Conservation (phyloP, 1,140 invertebrate species). For the Sycobia sp. region DNA sequence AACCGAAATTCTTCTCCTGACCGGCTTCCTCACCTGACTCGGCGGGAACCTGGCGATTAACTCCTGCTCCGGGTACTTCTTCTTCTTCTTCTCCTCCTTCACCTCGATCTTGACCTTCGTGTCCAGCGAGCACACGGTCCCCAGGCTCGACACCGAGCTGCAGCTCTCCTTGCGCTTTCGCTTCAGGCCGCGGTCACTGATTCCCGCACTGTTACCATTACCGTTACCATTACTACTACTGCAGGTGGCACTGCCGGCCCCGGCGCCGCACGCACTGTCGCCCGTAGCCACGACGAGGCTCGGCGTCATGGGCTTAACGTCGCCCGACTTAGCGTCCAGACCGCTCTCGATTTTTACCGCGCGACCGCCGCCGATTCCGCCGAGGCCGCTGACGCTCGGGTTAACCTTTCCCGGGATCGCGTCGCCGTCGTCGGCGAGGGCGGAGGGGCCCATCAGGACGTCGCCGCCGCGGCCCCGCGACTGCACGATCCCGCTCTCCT, state of each 20-base stretch:
- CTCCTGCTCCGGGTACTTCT: constrained; percentile 49
- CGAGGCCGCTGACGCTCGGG: not conserved
- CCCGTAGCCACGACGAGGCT: constrained; percentile 14
- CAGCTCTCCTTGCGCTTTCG: constrained; percentile 62
- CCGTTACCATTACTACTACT: constrained; percentile 23
- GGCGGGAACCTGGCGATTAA: constrained; percentile 46
- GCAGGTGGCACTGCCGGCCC: constrained; percentile 12
- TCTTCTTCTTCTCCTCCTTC: constrained; percentile 54
- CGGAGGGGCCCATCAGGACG: not conserved
- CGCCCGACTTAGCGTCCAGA: constrained; percentile 34
- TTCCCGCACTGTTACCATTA: constrained; percentile 22
- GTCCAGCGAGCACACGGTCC: constrained; percentile 51
- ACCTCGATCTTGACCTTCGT: constrained; percentile 49
- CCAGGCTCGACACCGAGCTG: constrained; percentile 60
- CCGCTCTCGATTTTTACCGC: constrained; percentile 36
- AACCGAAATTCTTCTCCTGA: too few relatives aligned
- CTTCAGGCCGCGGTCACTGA: constrained; percentile 43
- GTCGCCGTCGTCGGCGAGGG: constrained; percentile 36
- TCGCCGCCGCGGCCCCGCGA: constrained; percentile 35
- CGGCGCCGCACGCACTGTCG: constrained; percentile 4
- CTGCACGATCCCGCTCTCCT: constrained; percentile 53
- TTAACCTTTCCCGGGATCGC: not conserved
- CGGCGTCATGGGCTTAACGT: constrained; percentile 24
- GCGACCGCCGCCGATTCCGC: constrained; percentile 24
- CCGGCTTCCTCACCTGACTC: constrained; percentile 54